Evolutionary conservation across 2,113 vertebrate genomes (phyloP), one percentile per base, ranked within the genome.

Genomic region (Micronycteris hirsuta): DNA sequence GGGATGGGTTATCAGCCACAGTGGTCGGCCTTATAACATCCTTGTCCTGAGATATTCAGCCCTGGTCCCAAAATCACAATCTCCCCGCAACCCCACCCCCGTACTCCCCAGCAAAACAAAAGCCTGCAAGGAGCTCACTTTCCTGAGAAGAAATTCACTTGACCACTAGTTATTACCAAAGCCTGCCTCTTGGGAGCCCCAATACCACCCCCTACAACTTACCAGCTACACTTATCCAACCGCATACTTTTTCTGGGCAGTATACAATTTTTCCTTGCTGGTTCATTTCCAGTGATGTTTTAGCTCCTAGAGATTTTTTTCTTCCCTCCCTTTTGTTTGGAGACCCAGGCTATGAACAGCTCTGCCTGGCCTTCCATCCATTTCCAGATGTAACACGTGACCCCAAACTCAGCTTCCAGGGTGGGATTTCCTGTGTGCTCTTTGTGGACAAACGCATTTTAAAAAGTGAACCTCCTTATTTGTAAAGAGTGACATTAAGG

Each of bases 391-490:
- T 41, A 24, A 63, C 14, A 43, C 20, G 74, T 7, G 12, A 93
- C 8, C 54, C 20, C n/a, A 26, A 61, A 61, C 17, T 14, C 4
- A 73, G 41, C 58, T 22, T 81, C 49, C 33, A 54, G 70, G 16
- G 1, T 36, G 31, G 58, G 71, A 58, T 56, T 73, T 96, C 45
- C 58, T 68, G 47, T 77, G n/a, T 77, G 15, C n/a, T 70, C 36
- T 89, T 33, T 45, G 19, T 31, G 19, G 47, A 78, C 4, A 58
- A 56, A 63, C 2, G 3, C 31, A 67, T 13, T 76, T 28, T 73
- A 56, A 61, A 41, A 89, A 67, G 36, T 58, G 47, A 88, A 6
- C 71, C 61, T 90, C 49, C 9, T 77, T 96, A 56, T 47, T 90
- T 87, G 20, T 12, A 56, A 61, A 83, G n/a, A 88, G 4, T 86